Evolutionary conservation across 2,888 invertebrate genomes (phyloP), one percentile per base, ranked within the genome.

Genomic region (Ophonus ardosiacus): DNA sequence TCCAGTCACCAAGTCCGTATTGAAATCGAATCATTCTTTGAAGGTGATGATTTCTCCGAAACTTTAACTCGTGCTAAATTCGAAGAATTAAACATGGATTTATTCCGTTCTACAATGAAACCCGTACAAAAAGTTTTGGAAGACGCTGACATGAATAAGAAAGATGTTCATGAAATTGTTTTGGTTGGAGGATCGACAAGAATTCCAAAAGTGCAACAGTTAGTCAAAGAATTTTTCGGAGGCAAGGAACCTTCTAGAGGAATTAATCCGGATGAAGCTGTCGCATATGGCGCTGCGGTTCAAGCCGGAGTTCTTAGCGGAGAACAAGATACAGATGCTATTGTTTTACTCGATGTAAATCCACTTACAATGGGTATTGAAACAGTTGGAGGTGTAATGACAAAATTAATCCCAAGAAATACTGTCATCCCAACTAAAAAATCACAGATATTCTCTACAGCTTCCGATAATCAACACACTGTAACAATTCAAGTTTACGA

Each of bases 301-400:
- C 99, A 99, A 92, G 99, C 98, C 90, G 99, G 99, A 88, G 99
- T 99, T 0, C 94, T 99, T 86, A 97, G 98, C 86, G 98, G 99
- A 81, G 99, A 99, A 93, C 98, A 99, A 92, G 98, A 98, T 90
- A 98, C 98, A 0, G 98, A 98, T 88, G 98, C 98, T 83, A 96
- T 99, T 88, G 98, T 99, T 0, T 94, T 99, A 86, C 94, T 99
- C 87, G 99, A 99, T 91, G 99, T 99, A 82, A 99, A 99, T 92
- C 99, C 99, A 88, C 94, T 99, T 87, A 99, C 99, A 87, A 95
- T 99, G 95, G 99, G 99, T 92, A 99, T 99, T 90, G 99, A 99
- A 92, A 99, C 99, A 61, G 99, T 99, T 76, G 99, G 99, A 87
- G 99, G 99, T 88, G 99, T 99, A 40, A 99, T 99, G 99, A 99